These are phyloP conservation scores for Turnix velox DNA, from an alignment of 2,113 vertebrate genomes.

Conservation along the genomic window DNA sequence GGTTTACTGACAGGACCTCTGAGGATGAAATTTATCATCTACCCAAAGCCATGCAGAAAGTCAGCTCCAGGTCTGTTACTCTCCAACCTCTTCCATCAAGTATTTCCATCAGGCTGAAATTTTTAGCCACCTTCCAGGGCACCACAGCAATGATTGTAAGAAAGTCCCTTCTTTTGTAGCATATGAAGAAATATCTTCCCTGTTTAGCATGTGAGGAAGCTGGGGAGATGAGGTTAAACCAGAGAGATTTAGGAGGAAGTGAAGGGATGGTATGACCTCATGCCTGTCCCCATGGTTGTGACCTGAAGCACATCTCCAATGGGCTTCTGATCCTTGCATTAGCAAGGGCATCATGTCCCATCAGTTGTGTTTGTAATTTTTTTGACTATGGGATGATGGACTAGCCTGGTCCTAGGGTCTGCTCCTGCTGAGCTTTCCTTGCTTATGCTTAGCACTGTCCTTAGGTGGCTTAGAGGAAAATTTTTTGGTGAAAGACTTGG, in stretches of 20 bases:
- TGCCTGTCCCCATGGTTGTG: neutral
- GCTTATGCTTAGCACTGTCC: neutral
- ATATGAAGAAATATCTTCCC: neutral
- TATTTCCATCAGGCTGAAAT: neutral
- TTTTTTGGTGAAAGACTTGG: neutral
- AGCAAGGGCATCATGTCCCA: neutral
- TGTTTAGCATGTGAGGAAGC: neutral
- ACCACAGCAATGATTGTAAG: neutral
- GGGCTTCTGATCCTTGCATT: neutral
- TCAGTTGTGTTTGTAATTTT: neutral
- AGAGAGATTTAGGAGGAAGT: neutral
- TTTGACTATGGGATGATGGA: neutral
- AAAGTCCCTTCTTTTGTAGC: neutral
- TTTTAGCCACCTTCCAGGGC: neutral
- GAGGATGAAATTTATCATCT: neutral
- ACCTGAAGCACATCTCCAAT: neutral
- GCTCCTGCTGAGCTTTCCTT: neutral
- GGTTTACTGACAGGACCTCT: neutral
- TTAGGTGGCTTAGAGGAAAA: neutral
- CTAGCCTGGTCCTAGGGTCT: rapidly evolving
- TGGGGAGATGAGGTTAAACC: neutral
- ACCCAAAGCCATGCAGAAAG: neutral
- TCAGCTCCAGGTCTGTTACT: neutral
- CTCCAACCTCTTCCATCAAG: neutral
- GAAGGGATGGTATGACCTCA: neutral